Evolutionary conservation across 2,797 vertebrate species (phyloP).

Genomic region (Mormyrops attenuatus): DNA sequence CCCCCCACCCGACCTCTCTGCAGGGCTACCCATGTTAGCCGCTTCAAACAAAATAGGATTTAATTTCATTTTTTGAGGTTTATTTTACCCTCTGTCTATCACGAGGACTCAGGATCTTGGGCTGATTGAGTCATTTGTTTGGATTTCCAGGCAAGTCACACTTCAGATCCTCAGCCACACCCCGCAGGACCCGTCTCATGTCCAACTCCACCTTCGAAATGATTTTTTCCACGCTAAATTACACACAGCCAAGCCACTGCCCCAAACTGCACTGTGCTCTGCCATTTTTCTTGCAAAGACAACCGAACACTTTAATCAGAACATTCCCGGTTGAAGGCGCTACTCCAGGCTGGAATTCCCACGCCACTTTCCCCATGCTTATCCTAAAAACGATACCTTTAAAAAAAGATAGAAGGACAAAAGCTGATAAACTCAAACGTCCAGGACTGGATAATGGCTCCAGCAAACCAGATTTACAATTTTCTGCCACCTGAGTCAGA

Average conservation of each 20-base stretch:
- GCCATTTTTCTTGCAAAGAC: background rate
- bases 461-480: conserved; percentile 22
- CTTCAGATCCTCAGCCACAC: background rate
- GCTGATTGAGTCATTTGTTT: background rate
- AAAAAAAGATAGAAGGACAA: background rate
- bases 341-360: background rate
- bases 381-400: background rate
- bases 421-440: background rate
- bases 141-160: background rate
- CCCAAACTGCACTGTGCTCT: background rate
- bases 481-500: background rate
- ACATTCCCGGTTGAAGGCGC: background rate
- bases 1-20: conserved; percentile 48
- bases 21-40: conserved; percentile 28
- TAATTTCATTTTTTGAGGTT: conserved; percentile 17
- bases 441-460: background rate
- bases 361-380: too few species aligned
- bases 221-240: background rate
- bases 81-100: background rate
- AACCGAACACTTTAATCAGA: background rate
- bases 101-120: background rate
- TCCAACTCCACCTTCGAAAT: background rate
- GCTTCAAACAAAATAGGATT: conserved; percentile 7
- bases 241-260: background rate
- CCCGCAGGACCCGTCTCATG: background rate